Evolutionary conservation across 2,797 vertebrate genomes (phyloP).

Genomic region (Caiman crocodilus): DNA sequence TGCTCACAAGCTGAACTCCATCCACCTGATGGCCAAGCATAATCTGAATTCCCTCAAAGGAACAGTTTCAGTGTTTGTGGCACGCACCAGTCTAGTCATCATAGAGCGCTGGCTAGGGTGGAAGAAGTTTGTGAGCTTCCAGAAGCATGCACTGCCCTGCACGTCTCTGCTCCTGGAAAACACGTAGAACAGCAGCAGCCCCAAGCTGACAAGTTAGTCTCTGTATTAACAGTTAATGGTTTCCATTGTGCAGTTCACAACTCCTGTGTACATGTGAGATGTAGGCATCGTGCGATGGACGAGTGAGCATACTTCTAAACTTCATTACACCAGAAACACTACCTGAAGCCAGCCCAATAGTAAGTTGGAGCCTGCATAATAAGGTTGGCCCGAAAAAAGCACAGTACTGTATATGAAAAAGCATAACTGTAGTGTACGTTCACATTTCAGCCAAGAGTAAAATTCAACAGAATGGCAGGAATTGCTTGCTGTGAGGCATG

Average conservation of each 20-base stretch:
- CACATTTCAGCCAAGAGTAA: conserved; percentile 40
- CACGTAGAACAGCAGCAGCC: neutral
- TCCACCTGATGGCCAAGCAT: neutral
- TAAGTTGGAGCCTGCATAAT: neutral
- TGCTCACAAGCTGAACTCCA: neutral
- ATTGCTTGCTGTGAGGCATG: conserved; percentile 53
- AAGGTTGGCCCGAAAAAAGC: neutral
- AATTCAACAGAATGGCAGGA: conserved; percentile 53
- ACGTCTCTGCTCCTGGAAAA: neutral
- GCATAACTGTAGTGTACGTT: neutral
- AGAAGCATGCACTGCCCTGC: neutral
- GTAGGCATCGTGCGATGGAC: neutral
- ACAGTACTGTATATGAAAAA: conserved; percentile 12
- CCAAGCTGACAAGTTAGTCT: neutral
- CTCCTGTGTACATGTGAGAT: neutral
- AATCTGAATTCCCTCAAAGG: accelerated
- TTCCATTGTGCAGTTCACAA: neutral
- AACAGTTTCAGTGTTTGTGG: neutral
- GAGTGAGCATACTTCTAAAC: neutral
- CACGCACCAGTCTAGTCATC: neutral
- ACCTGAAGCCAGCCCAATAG: neutral
- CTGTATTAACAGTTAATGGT: neutral
- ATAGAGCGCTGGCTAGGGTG: neutral
- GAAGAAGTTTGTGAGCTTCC: neutral
- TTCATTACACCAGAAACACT: neutral